phyloP scores from a whole-genome alignment of 1,140 invertebrate genomes.

The Fopius arisanus region DNA sequence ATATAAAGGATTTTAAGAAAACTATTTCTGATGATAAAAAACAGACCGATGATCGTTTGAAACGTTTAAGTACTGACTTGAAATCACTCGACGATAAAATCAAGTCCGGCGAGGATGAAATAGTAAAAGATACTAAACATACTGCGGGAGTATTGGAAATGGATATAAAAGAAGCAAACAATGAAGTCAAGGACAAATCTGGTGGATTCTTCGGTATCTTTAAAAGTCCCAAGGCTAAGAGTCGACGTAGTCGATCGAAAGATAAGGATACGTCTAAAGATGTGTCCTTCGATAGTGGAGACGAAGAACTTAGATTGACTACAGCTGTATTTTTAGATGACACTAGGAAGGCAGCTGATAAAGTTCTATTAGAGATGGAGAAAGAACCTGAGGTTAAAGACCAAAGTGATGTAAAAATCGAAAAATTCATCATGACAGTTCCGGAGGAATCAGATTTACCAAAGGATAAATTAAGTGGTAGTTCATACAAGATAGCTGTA shows the following conservation, averaged over 20 bases:
- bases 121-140: background rate
- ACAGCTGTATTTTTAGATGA: conserved; percentile 38
- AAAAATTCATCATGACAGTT: conserved; percentile 35
- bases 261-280: conserved; percentile 48
- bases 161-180: background rate
- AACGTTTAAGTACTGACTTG: conserved; percentile 9
- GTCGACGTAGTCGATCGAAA: conserved; percentile 45
- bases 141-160: conserved; percentile 2
- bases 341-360: conserved; percentile 39
- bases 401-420: conserved; percentile 19
- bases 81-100: conserved; percentile 12
- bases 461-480: conserved; percentile 40
- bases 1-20: background rate
- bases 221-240: conserved; percentile 51
- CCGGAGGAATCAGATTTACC: conserved; percentile 38
- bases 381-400: conserved; percentile 15
- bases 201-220: conserved; percentile 53
- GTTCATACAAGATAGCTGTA: conserved; percentile 40
- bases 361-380: background rate
- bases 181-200: conserved; percentile 42
- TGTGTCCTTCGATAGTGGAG: conserved; percentile 54
- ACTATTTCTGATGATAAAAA: conserved; percentile 11
- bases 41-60: conserved; percentile 11
- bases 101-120: conserved; percentile 11
- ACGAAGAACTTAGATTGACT: conserved; percentile 46